These are phyloP conservation scores for Polypterus senegalus DNA, from an alignment of 2,113 vertebrate species.

Conservation along the genomic window DNA sequence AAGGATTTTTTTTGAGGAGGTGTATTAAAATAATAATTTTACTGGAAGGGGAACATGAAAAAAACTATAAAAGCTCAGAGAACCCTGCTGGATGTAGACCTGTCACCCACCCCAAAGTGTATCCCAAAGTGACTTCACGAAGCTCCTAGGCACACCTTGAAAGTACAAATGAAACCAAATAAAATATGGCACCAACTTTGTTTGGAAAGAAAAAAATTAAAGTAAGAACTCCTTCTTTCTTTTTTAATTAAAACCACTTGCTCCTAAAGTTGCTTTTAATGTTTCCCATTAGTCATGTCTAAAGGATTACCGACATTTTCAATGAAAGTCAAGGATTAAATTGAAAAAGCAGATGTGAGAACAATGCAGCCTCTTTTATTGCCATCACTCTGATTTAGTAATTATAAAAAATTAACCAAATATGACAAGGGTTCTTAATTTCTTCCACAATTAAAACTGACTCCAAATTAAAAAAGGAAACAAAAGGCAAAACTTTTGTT, in stretches of 20 bases:
- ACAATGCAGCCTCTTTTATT: conserved; percentile 43
- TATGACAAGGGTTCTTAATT: conserved; percentile 37
- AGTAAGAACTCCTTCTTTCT: no score
- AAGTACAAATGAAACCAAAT: no score
- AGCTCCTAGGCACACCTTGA: no score
- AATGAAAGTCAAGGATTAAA: conserved; percentile 51
- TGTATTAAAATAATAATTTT: no score
- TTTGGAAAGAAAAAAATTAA: no score
- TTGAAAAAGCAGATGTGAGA: conserved; percentile 54
- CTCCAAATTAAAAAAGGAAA: conserved; percentile 19
- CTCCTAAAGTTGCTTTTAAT: conserved; percentile 44
- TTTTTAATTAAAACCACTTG: conserved; percentile 56
- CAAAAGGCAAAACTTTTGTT: not conserved
- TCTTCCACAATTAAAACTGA: conserved; percentile 31
- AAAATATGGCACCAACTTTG: no score
- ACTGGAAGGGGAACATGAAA: no score
- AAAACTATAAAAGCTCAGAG: no score
- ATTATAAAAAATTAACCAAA: conserved; percentile 34
- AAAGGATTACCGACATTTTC: conserved; percentile 52
- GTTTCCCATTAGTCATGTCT: conserved; percentile 56
- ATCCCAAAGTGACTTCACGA: no score
- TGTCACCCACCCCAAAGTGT: no score
- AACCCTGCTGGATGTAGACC: no score
- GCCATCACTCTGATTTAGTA: conserved; percentile 35
- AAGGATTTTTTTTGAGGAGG: no score